Conservation (phyloP, 2,797 vertebrate genomes). For the Stomatorhinus walkeri region DNA sequence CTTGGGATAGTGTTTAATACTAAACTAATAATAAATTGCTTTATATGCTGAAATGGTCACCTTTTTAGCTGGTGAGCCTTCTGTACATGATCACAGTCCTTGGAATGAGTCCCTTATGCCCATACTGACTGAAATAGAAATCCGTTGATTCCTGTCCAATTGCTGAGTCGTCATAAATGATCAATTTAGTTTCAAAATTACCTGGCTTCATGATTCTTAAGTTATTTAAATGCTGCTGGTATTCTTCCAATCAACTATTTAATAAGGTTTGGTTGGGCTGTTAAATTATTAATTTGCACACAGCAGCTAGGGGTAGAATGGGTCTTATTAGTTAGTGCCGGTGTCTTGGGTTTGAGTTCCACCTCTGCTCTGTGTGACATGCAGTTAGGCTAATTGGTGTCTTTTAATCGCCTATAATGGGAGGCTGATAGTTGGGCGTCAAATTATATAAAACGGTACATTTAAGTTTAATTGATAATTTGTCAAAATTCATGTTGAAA, state of each 20-base stretch:
- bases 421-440: neutral
- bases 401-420: neutral
- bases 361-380: neutral
- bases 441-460: neutral
- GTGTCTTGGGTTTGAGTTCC: neutral
- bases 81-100: neutral
- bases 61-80: neutral
- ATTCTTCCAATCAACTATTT: neutral
- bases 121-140: neutral
- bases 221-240: neutral
- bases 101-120: neutral
- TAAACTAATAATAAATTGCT: neutral
- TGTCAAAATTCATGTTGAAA: neutral
- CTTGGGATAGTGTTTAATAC: neutral
- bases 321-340: neutral
- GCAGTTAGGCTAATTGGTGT: neutral
- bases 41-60: neutral
- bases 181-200: neutral
- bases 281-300: neutral
- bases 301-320: neutral
- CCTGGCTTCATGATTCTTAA: neutral
- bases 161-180: neutral
- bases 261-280: neutral
- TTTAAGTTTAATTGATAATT: neutral
- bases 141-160: neutral